Conservation (phyloP, 1,140 invertebrate genomes). For the Ostrea edulis region DNA sequence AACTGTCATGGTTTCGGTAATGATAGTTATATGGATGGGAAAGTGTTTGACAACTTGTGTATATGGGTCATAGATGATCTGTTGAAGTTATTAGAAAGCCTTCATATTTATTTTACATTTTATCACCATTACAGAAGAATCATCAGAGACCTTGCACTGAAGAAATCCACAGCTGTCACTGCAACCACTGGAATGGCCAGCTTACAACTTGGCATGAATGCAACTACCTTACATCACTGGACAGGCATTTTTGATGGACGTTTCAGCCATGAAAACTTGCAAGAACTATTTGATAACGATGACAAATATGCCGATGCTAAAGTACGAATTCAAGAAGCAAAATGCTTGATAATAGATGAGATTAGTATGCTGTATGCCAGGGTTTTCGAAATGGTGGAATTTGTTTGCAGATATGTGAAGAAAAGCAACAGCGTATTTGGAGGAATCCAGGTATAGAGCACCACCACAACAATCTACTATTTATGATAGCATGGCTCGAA, state of each 20-base stretch:
- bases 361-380: slow-evolving; percentile 51
- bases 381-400: slow-evolving; percentile 52
- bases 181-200: slow-evolving; percentile 56
- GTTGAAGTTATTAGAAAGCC: not conserved
- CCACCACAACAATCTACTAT: not conserved
- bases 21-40: not conserved
- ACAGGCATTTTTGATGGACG: slow-evolving; percentile 52
- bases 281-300: slow-evolving; percentile 48
- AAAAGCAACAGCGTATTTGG: slow-evolving; percentile 45
- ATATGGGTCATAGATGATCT: not conserved
- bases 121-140: slow-evolving; percentile 23
- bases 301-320: slow-evolving; percentile 49
- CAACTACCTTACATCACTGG: slow-evolving; percentile 55
- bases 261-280: slow-evolving; percentile 6
- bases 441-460: slow-evolving; percentile 49
- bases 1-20: not conserved
- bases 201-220: slow-evolving; percentile 48
- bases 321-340: slow-evolving; percentile 38
- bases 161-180: slow-evolving; percentile 36
- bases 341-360: slow-evolving; percentile 53
- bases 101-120: not conserved
- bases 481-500: not conserved
- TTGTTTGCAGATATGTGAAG: slow-evolving; percentile 48
- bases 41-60: not conserved
- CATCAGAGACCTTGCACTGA: not conserved